Conservation (phyloP, 2,888 invertebrate genomes). For the Carabus problematicus region DNA sequence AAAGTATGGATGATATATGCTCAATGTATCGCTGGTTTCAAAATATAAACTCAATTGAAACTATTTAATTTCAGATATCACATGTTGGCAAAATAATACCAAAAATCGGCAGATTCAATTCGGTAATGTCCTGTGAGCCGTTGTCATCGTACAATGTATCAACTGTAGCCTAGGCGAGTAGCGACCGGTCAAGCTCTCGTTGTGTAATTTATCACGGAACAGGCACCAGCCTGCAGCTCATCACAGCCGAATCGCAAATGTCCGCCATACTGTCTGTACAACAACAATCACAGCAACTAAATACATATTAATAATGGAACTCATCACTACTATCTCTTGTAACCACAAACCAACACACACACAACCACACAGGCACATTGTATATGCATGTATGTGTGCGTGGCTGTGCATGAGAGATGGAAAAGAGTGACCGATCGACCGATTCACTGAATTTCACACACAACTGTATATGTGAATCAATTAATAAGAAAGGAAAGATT, state of each 20-base stretch:
- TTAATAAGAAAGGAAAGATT: no score
- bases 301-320: constrained; percentile 54
- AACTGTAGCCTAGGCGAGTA: background rate
- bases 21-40: background rate
- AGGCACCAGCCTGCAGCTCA: constrained; percentile 34
- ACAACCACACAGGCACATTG: no score
- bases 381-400: no score
- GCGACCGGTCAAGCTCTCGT: constrained; percentile 45
- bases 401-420: no score
- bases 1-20: no score
- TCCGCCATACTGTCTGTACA: background rate
- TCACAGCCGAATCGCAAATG: background rate
- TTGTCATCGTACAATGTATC: constrained; percentile 2
- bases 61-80: no score
- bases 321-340: background rate
- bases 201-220: constrained; percentile 47
- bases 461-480: no score
- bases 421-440: no score
- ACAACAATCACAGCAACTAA: constrained; percentile 47
- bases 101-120: no score
- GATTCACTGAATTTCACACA: no score
- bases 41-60: no score
- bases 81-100: no score
- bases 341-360: background rate
- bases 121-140: constrained; percentile 6